These are phyloP conservation scores for Hepsetus odoe DNA, from an alignment of 2,113 vertebrate genomes.

Conservation along the genomic window DNA sequence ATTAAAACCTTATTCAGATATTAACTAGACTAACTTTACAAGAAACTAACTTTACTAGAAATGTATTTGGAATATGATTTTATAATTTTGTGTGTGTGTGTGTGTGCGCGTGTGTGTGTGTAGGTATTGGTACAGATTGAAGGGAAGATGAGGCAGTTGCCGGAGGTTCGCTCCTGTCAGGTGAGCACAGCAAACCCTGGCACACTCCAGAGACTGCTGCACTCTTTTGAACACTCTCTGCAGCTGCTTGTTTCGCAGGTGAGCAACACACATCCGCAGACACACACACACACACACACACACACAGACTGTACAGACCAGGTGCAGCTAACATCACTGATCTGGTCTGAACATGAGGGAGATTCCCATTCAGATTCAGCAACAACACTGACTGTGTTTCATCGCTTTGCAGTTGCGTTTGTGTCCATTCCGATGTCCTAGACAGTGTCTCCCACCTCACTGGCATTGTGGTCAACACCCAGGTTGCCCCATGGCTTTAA, in stretches of 20 bases:
- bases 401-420: too few relatives aligned
- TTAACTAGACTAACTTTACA: too few relatives aligned
- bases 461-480: too few relatives aligned
- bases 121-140: conserved; percentile 78
- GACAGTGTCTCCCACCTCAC: too few relatives aligned
- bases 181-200: conserved; percentile 78
- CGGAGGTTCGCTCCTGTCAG: conserved; percentile 79
- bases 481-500: too few relatives aligned
- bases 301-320: conserved; percentile 31
- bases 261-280: conserved; percentile 42
- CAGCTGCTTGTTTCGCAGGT: conserved; percentile 78
- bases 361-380: background rate
- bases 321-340: background rate
- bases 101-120: conserved; percentile 37
- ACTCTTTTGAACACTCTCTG: conserved; percentile 78
- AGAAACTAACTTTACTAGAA: too few relatives aligned
- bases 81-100: conserved; percentile 58
- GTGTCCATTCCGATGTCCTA: too few relatives aligned
- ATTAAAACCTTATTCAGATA: too few relatives aligned
- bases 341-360: background rate
- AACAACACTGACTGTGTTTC: too few relatives aligned
- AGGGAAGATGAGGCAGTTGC: conserved; percentile 78
- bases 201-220: conserved; percentile 78
- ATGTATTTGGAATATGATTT: too few relatives aligned
- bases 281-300: conserved; percentile 33